A percentile compares a stretch with the other conserved stretches of the same genome.
Conservation (phyloP, 1,140 invertebrate genomes). For the Psilanteris sp. region DNA sequence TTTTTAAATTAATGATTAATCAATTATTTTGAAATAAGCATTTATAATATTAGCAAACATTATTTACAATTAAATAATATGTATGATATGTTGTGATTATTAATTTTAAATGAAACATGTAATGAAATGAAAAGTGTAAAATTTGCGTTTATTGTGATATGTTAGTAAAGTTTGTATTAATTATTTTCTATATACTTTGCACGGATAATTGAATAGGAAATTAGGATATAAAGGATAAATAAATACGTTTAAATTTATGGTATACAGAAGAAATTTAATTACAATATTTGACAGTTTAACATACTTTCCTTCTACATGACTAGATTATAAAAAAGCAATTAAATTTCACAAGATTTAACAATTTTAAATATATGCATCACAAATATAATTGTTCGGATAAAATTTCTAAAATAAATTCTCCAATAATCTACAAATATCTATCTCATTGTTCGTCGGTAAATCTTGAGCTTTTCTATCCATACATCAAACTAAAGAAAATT, state of each 20-base stretch:
- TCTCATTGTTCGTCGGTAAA: constrained; percentile 58
- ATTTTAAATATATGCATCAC: constrained; percentile 71
- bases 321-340: constrained; percentile 76
- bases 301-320: constrained; percentile 74
- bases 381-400: constrained; percentile 68
- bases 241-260: constrained; percentile 13
- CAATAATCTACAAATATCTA: constrained; percentile 37
- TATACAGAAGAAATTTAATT: constrained; percentile 75
- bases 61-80: no score
- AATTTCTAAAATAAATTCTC: constrained; percentile 53
- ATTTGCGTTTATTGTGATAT: no score
- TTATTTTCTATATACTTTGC: no score
- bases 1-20: no score
- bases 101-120: no score
- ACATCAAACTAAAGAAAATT: constrained; percentile 20
- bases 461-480: constrained; percentile 24
- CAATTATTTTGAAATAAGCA: no score
- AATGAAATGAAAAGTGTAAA: no score
- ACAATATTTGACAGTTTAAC: constrained; percentile 73
- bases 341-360: constrained; percentile 70
- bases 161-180: no score
- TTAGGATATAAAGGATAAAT: neutral
- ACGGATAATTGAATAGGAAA: no score
- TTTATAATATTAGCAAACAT: no score
- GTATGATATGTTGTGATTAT: no score